These are phyloP conservation scores for Sternarchorhynchus goeldii DNA, from an alignment of 2,797 vertebrate species.

Conservation along the genomic window DNA sequence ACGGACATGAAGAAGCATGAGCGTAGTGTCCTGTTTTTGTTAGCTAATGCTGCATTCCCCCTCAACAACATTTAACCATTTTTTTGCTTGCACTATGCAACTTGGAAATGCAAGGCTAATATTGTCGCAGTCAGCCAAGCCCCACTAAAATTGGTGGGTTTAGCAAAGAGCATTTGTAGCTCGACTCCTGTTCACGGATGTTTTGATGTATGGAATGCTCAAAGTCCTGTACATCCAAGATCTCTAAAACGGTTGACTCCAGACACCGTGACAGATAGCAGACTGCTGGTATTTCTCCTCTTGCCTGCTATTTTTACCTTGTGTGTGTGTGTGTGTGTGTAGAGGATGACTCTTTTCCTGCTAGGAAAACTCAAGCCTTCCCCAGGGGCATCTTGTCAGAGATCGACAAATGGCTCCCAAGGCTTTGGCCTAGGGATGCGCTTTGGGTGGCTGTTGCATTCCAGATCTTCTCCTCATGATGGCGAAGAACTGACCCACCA, in stretches of 20 bases:
- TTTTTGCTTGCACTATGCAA: too few relatives aligned
- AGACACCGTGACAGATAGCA: slow-evolving; percentile 50
- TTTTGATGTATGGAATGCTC: slow-evolving; percentile 51
- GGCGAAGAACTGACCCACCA: too few relatives aligned
- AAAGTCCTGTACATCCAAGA: slow-evolving; percentile 60
- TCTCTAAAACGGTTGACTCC: slow-evolving; percentile 12
- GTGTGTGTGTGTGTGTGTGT: slow-evolving; percentile 6
- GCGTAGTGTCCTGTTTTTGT: background rate
- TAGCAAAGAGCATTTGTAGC: too few relatives aligned
- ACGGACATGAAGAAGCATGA: background rate
- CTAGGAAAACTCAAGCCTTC: slow-evolving; percentile 10
- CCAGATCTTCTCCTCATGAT: slow-evolving; percentile 39
- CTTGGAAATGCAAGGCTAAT: too few relatives aligned
- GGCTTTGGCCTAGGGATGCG: slow-evolving; percentile 51
- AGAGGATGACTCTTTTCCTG: background rate
- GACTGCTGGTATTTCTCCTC: slow-evolving; percentile 46
- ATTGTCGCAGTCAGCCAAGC: too few relatives aligned
- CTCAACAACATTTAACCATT: background rate
- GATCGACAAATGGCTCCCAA: slow-evolving; percentile 56
- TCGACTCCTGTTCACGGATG: background rate
- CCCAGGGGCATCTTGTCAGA: slow-evolving; percentile 50
- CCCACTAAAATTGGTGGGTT: too few relatives aligned
- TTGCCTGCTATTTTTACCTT: slow-evolving; percentile 14
- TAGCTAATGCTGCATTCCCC: background rate
- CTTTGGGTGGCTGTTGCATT: slow-evolving; percentile 50